Evolutionary conservation across 30 jellyfish, hydroid and myxozoan species (phyloP).

Genomic region (Rhopilema esculentum): DNA sequence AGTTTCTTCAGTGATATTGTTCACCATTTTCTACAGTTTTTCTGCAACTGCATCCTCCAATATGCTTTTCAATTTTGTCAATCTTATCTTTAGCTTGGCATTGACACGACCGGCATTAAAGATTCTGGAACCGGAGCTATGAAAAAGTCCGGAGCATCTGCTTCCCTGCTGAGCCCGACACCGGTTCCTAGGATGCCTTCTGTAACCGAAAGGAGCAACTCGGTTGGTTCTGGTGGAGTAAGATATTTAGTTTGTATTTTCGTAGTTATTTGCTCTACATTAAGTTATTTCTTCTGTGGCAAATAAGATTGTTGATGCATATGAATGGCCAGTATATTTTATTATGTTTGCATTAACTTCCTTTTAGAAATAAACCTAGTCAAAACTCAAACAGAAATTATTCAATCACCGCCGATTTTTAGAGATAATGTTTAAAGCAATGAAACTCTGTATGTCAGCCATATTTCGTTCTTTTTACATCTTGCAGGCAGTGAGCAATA

Average conservation of each 20-base stretch:
- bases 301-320: too few species aligned
- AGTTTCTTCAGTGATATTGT: too few species aligned
- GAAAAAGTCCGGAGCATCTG: conserved; percentile 23
- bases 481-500: conserved; percentile 33
- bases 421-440: too few species aligned
- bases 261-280: too few species aligned
- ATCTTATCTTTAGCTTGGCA: conserved; percentile 58
- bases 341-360: too few species aligned
- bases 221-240: conserved; percentile 67
- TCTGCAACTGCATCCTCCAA: neutral
- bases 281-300: too few species aligned
- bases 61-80: neutral
- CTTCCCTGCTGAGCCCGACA: conserved; percentile 79
- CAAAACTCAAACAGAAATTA: too few species aligned
- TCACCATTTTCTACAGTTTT: neutral
- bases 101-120: conserved; percentile 40
- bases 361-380: too few species aligned
- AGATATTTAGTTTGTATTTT: neutral
- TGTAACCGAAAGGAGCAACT: conserved; percentile 51
- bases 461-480: neutral
- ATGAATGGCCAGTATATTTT: too few species aligned
- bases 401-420: too few species aligned
- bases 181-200: conserved; percentile 83
- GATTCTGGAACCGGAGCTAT: conserved; percentile 30
- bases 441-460: too few species aligned